Evolutionary conservation across 2,888 invertebrate genomes (phyloP).

Genomic region (Nephrotoma guestfalica): DNA sequence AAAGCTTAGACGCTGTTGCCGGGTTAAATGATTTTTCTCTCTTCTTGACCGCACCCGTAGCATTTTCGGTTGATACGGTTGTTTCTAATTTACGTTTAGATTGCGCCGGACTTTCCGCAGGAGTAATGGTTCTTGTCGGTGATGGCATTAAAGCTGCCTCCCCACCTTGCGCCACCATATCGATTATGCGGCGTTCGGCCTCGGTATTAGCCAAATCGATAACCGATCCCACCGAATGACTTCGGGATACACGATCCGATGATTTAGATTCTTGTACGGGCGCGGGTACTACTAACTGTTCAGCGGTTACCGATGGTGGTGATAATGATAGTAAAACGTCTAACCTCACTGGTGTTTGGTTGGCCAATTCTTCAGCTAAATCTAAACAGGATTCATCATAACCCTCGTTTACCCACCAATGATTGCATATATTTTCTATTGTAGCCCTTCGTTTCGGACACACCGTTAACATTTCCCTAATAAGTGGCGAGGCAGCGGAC

Average conservation of each 20-base stretch:
- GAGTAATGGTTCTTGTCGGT: constrained; percentile 41
- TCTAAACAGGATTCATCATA: constrained; percentile 70
- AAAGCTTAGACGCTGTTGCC: constrained; percentile 11
- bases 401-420: constrained; percentile 93
- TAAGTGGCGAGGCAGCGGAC: constrained; percentile 86
- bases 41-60: constrained; percentile 39
- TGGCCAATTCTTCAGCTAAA: constrained; percentile 74
- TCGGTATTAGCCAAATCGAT: constrained; percentile 60
- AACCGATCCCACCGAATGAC: constrained; percentile 57
- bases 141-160: constrained; percentile 42
- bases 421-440: constrained; percentile 85
- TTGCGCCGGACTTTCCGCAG: constrained; percentile 34
- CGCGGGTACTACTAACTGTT: constrained; percentile 54
- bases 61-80: constrained; percentile 56
- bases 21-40: constrained; percentile 40
- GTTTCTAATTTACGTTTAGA: constrained; percentile 62
- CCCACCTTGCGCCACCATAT: constrained; percentile 41
- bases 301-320: constrained; percentile 62
- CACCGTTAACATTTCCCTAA: constrained; percentile 88
- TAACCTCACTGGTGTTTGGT: constrained; percentile 77
- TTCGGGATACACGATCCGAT: constrained; percentile 40
- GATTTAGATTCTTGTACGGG: constrained; percentile 32
- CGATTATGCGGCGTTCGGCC: constrained; percentile 55
- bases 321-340: constrained; percentile 75
- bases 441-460: constrained; percentile 79